Conservation (phyloP, 2,797 vertebrate genomes). For the Paedocypris micromegethes region DNA sequence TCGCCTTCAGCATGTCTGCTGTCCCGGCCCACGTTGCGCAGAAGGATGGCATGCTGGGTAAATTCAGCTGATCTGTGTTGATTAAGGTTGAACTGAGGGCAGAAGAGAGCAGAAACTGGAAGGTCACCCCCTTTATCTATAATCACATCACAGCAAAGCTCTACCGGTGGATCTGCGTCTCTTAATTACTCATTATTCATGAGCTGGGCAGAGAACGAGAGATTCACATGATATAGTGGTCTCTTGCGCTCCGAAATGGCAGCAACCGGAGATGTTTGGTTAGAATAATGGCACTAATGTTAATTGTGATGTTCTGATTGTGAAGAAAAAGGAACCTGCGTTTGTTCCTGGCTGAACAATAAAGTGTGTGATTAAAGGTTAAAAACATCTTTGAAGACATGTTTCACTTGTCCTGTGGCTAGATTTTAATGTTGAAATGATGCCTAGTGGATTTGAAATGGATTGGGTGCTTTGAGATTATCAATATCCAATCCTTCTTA, state of each 20-base stretch:
- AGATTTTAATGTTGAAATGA: slow-evolving; percentile 13
- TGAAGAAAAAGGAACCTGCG: slow-evolving; percentile 5
- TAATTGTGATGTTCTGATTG: slow-evolving; percentile 17
- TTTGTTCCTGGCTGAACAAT: slow-evolving; percentile 1
- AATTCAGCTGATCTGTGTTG: slow-evolving; percentile 71
- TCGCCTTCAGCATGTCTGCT: slow-evolving; percentile 43
- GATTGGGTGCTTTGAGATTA: slow-evolving; percentile 41
- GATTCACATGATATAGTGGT: slow-evolving; percentile 19
- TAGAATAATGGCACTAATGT: slow-evolving; percentile 20
- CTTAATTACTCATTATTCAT: slow-evolving; percentile 62
- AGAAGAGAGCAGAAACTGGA: slow-evolving; percentile 54
- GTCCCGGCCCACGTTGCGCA: slow-evolving; percentile 43
- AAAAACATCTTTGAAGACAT: slow-evolving; percentile 23
- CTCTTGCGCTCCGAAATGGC: slow-evolving; percentile 17
- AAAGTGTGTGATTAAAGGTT: slow-evolving; percentile 23
- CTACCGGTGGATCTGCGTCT: slow-evolving; percentile 44
- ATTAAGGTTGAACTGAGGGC: slow-evolving; percentile 63
- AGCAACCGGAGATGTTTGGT: slow-evolving; percentile 27
- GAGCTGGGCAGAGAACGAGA: slow-evolving; percentile 22
- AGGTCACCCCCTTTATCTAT: slow-evolving; percentile 66
- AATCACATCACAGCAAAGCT: slow-evolving; percentile 54
- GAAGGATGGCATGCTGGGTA: slow-evolving; percentile 59
- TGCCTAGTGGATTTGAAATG: slow-evolving; percentile 29
- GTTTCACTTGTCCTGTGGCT: slow-evolving; percentile 21
- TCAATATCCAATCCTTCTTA: slow-evolving; percentile 44